Conservation (phyloP, 2,888 invertebrate species). For the Diadromus collaris region DNA sequence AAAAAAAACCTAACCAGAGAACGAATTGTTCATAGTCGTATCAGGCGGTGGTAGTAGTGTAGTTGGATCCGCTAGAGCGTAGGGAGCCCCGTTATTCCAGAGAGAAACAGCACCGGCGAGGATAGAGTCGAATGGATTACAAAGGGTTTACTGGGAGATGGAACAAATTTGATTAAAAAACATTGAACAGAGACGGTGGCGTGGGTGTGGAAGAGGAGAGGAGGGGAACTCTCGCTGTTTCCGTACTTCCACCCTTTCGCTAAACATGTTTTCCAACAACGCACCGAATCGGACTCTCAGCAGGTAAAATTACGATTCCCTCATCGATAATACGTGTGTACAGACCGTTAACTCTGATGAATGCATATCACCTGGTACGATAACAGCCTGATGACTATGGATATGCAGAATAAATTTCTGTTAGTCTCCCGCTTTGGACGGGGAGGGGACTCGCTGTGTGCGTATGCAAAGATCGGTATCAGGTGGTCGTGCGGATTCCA, state of each 20-base stretch:
- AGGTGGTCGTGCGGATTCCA: slow-evolving; percentile 32
- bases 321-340: slow-evolving; percentile 34
- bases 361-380: slow-evolving; percentile 35
- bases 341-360: slow-evolving; percentile 36
- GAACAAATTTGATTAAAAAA: slow-evolving; percentile 56
- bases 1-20: slow-evolving; percentile 24
- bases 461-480: slow-evolving; percentile 50
- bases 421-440: slow-evolving; percentile 25
- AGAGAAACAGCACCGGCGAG: slow-evolving; percentile 20
- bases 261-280: slow-evolving; percentile 3
- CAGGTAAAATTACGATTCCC: slow-evolving; percentile 24
- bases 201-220: not conserved
- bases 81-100: slow-evolving; percentile 31
- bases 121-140: slow-evolving; percentile 49
- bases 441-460: slow-evolving; percentile 2
- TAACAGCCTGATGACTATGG: slow-evolving; percentile 32
- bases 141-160: slow-evolving; percentile 40
- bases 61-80: slow-evolving; percentile 29
- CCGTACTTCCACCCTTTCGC: not conserved
- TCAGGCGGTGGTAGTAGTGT: slow-evolving; percentile 10
- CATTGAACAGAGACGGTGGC: slow-evolving; percentile 3
- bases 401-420: slow-evolving; percentile 45
- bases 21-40: slow-evolving; percentile 31
- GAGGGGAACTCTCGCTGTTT: slow-evolving; percentile 8
- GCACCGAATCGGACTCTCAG: not conserved